Conservation (phyloP, 2,797 vertebrate species). For the Rhincodon typus region DNA sequence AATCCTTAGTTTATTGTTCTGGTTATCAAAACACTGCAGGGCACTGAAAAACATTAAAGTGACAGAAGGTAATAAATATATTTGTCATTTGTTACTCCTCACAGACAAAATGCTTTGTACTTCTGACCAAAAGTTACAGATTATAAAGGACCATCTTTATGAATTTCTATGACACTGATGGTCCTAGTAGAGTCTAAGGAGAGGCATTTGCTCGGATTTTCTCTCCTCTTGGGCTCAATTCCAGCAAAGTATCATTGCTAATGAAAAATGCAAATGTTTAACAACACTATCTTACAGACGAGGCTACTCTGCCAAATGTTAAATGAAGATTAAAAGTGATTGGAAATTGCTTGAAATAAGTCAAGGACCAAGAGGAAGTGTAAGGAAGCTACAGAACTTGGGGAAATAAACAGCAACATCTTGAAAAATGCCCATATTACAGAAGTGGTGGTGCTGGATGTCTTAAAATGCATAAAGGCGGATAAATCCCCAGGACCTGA, state of each 20-base stretch:
- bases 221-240: not conserved
- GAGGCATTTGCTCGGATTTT: not conserved
- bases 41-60: conserved; percentile 8
- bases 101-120: not conserved
- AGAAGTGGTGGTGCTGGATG: too few species aligned
- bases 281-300: not conserved
- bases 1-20: not conserved
- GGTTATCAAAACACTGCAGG: conserved; percentile 27
- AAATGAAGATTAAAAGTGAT: not conserved
- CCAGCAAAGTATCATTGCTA: not conserved
- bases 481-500: too few species aligned
- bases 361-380: too few species aligned
- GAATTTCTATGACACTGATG: not conserved
- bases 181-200: not conserved
- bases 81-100: not conserved
- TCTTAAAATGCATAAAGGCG: too few species aligned
- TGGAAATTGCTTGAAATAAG: not conserved
- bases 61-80: conserved; percentile 12
- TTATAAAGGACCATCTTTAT: not conserved
- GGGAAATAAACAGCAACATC: too few species aligned
- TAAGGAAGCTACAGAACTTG: too few species aligned
- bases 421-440: too few species aligned
- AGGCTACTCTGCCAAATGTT: not conserved
- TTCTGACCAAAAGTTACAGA: not conserved
- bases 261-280: not conserved